phyloP scores from a whole-genome alignment of 2,113 vertebrate species.

The Cynocephalus volans region DNA sequence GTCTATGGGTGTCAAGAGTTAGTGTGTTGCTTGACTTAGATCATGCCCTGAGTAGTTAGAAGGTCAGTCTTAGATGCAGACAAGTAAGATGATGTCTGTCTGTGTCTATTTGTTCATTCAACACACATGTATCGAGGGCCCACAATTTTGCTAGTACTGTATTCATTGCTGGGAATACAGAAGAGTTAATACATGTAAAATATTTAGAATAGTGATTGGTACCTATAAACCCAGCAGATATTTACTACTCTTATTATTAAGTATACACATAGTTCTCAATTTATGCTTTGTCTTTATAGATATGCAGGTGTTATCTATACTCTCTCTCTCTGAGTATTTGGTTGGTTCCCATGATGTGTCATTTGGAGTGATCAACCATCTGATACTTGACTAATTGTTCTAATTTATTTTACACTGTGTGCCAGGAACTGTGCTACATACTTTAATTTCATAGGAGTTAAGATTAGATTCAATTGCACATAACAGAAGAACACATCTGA shows the following conservation, averaged over 20 bases:
- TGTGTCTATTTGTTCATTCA: constrained; percentile 22
- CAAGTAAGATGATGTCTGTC: not conserved
- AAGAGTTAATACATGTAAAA: constrained; percentile 31
- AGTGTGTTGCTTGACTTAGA: not conserved
- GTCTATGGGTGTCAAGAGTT: not conserved
- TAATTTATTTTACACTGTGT: not conserved
- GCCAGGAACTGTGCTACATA: constrained; percentile 34
- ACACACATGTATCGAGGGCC: not conserved
- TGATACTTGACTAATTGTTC: constrained; percentile 39
- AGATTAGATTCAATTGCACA: not conserved
- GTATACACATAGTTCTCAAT: not conserved
- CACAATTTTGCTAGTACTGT: not conserved
- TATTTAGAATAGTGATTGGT: not conserved
- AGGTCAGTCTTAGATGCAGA: not conserved
- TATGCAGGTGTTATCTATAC: not conserved
- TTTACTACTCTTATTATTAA: constrained; percentile 12
- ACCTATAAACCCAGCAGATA: not conserved
- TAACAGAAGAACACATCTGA: not conserved
- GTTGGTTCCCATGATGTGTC: not conserved
- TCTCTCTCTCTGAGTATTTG: not conserved
- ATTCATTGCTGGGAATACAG: not conserved
- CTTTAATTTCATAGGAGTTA: constrained; percentile 31
- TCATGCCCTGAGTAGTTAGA: not conserved
- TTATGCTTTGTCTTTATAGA: not conserved
- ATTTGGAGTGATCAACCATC: not conserved